Base-by-base conservation (phyloP, 2,888 invertebrate species). In the Meteorus cinctellus region DNA sequence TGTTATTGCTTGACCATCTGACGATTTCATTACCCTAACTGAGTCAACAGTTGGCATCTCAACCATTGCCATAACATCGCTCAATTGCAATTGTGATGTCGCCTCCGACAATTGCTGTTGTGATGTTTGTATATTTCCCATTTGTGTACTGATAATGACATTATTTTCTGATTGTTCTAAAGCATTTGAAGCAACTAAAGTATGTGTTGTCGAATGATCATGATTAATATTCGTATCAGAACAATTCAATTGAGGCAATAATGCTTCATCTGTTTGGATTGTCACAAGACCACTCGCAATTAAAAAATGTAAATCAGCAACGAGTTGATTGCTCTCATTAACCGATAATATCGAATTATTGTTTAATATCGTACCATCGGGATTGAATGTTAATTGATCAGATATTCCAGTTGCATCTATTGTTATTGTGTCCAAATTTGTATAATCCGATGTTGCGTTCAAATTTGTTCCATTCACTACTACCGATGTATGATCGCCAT, bases 211-310 rank as follows among this genome's bases (percentile, higher is more conserved):
- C 4, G 63, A 66, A 5, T 77, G 75, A 88, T 86, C 63, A 86
- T 85, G 77, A 86, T 87, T 60, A 84, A 86, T 73, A 78, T 81
- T 72, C 0, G 77, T 68, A n/a, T 81, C 78, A 27, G 67, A 34
- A 10, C 24, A 29, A 27, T 31, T 72, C 62, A 77, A 41, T 60
- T 74, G 73, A 1, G 79, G 59, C 34, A 81, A 81, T 10, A 91
- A 82, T 55, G 88, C 86, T 10, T 91, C 90, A 76, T 91, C 91
- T 8, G 91, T 89, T 81, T 91, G 91, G 16, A 91, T 85, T 1
- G 88, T 86, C 2, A 88, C 85, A 1, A 88, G 82, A 19, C 87
- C 88, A 41, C 87, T 86, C 0, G 85, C 84, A 10, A 88, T 69
- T 19, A 88, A 78, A 55, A 85, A 88, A 59, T 88, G 86, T 4